Base-by-base conservation (phyloP, 2,888 invertebrate genomes). In the Nowickia ferox region DNA sequence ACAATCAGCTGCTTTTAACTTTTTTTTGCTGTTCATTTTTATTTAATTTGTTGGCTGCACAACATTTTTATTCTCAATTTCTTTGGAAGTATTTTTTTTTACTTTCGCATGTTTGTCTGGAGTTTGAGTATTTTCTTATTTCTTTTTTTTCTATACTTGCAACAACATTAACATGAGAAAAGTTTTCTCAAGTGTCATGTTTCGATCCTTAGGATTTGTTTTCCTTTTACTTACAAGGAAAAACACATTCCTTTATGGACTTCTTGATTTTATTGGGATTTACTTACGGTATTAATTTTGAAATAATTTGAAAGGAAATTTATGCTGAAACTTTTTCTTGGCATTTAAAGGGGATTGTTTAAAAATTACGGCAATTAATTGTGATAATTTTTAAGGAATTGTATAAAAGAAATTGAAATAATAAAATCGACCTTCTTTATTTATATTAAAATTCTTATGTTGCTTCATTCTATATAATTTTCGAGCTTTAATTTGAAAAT, bases 1-100 rank as follows among this genome's bases (percentile, higher is more conserved):
- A 61, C 78, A 78, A 87, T 84, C 84, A 84, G 84, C 84, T 87
- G 84, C 77, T 75, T 80, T 44, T 63, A 2, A 51, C 30, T 30
- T 59, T 48, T 59, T 48, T 61, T 42, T 57, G 9, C 55, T 68
- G 11, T 65, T 71, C 3, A 22, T 17, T 46, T 77, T 44, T 40
- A 30, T 63, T 77, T 13, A 51, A 69, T 69, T 69, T 71, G 38
- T 53, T 75, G 15, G 38, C 65, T 80, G 71, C 59, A 72, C n/a
- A 78, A 42, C 46, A 44, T 40, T 15, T 69, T n/a, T 55, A 48
- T 71, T 63, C 76, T 53, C 55, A 44, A 22, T 51, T 76, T 69
- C 22, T 63, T 59, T 76, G 59, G 15, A 17, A 68, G 40, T 68
- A 30, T n/a, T 51, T 66, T 66, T 17, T 44, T 68, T 48, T 53